Percentiles rank a stretch among this genome's conserved stretches.
Evolutionary conservation across 2,113 vertebrate species (phyloP).

Genomic region (Aptenodytes forsteri): DNA sequence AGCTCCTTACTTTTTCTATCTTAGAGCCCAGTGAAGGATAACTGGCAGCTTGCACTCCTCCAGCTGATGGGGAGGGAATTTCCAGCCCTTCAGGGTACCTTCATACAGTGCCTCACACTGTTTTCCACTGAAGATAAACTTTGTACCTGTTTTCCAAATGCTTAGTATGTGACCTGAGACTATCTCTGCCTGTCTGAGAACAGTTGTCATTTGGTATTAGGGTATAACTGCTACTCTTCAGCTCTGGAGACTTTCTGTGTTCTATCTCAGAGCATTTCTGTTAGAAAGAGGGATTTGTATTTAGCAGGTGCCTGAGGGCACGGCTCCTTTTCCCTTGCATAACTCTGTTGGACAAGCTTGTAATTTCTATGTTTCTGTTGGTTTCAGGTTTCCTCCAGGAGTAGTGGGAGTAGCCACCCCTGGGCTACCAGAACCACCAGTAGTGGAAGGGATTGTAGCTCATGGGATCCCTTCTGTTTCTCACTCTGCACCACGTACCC

Average conservation of each 20-base stretch:
- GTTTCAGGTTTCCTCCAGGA: conserved; percentile 84
- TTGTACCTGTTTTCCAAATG: background rate
- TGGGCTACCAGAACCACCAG: conserved; percentile 79
- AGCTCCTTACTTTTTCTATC: background rate
- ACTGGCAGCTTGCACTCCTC: background rate
- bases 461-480: conserved; percentile 86
- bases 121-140: background rate
- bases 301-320: background rate
- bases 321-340: background rate
- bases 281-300: background rate
- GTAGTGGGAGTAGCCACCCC: conserved; percentile 86
- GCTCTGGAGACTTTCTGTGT: background rate
- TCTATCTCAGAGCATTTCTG: background rate
- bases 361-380: conserved; percentile 43
- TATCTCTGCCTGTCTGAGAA: background rate
- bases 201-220: background rate
- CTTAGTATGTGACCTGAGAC: background rate
- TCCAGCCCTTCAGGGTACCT: background rate
- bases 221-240: background rate
- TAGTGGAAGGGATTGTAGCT: conserved; percentile 87
- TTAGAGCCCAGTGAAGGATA: background rate
- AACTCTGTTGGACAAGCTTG: background rate
- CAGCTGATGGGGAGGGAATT: background rate
- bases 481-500: conserved; percentile 78
- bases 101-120: background rate